Conservation (phyloP, 2,113 vertebrate species). For the Megaceryle torquata region DNA sequence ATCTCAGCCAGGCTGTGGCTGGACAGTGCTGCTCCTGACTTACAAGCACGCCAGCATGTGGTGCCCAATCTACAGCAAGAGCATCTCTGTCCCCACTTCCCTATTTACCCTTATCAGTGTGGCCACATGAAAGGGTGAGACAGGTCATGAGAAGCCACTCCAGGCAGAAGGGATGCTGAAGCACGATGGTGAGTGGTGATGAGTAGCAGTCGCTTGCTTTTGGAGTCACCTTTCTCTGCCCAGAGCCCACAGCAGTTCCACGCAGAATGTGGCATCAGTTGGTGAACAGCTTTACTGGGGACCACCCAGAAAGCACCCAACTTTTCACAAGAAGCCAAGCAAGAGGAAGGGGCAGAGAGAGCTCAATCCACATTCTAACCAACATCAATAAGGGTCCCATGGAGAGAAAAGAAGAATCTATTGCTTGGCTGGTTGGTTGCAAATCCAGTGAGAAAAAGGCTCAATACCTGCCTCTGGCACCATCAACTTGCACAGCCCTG, state of each 20-base stretch:
- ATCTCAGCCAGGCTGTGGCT: background rate
- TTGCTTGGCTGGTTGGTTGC: background rate
- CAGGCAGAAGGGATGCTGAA: background rate
- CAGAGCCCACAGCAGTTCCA: accelerated
- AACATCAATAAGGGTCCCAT: background rate
- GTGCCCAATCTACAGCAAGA: background rate
- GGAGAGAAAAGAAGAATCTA: background rate
- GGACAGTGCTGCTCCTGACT: background rate
- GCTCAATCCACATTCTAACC: background rate
- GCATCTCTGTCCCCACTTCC: background rate
- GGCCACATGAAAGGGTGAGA: background rate
- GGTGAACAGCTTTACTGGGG: background rate
- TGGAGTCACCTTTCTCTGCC: background rate
- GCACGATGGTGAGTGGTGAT: accelerated
- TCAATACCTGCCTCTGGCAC: background rate
- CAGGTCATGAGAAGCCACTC: background rate
- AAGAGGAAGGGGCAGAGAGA: background rate
- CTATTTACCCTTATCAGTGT: background rate
- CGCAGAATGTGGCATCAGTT: background rate
- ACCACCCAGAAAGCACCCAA: accelerated
- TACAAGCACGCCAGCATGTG: background rate
- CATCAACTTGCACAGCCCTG: background rate
- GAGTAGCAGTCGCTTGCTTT: background rate
- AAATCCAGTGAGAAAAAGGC: background rate
- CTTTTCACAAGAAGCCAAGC: background rate